Conservation (phyloP, 2,888 invertebrate species). For the Archaeoteleia sp. region DNA sequence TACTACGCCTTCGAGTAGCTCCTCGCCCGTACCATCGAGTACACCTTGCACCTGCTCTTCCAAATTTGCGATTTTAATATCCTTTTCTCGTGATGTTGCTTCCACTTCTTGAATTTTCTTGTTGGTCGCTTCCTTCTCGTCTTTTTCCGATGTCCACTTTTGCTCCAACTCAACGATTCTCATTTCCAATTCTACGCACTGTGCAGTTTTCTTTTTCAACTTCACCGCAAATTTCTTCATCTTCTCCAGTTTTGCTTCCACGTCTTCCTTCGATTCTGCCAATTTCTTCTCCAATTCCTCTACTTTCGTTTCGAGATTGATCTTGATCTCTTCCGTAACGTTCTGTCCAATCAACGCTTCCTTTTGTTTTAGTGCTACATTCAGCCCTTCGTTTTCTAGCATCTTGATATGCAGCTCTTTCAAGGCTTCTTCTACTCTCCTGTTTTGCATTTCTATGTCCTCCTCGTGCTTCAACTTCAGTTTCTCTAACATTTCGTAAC, state of each 20-base stretch:
- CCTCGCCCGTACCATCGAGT: too few species aligned
- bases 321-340: slow-evolving; percentile 66
- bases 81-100: slow-evolving; percentile 57
- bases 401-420: slow-evolving; percentile 74
- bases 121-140: slow-evolving; percentile 66
- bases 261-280: slow-evolving; percentile 78
- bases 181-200: slow-evolving; percentile 81
- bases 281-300: slow-evolving; percentile 73
- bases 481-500: slow-evolving; percentile 76
- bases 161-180: slow-evolving; percentile 60
- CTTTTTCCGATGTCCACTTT: slow-evolving; percentile 62
- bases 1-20: slow-evolving; percentile 40
- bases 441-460: slow-evolving; percentile 72
- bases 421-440: slow-evolving; percentile 74
- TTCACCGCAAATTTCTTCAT: slow-evolving; percentile 86
- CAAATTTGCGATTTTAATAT: slow-evolving; percentile 62
- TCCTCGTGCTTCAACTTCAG: slow-evolving; percentile 72
- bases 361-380: slow-evolving; percentile 71
- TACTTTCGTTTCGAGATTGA: slow-evolving; percentile 69
- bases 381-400: slow-evolving; percentile 70
- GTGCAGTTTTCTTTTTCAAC: slow-evolving; percentile 83
- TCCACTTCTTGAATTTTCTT: slow-evolving; percentile 61
- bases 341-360: slow-evolving; percentile 69
- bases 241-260: slow-evolving; percentile 84
- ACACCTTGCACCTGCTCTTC: slow-evolving; percentile 61